phyloP scores from a whole-genome alignment of 92 coral and sea anemone genomes.

The Porites cylindrica region DNA sequence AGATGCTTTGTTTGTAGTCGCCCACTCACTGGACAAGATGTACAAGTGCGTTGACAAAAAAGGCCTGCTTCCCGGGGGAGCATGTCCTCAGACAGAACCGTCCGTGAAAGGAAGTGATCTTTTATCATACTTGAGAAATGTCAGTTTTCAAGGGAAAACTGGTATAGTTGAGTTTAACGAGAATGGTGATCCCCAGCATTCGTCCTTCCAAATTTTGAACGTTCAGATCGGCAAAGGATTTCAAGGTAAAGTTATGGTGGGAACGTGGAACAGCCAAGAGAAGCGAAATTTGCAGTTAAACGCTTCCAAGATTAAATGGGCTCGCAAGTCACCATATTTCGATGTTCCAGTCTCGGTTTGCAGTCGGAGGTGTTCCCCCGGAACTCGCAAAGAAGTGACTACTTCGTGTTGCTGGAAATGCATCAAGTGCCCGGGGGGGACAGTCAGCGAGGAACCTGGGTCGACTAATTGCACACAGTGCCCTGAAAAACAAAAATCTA shows the following conservation, averaged over 20 bases:
- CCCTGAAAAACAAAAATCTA: constrained; percentile 52
- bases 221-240: constrained; percentile 30
- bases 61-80: neutral
- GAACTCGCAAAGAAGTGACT: constrained; percentile 61
- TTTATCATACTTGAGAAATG: constrained; percentile 41
- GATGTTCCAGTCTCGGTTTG: constrained; percentile 52
- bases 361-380: constrained; percentile 56
- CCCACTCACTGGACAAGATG: constrained; percentile 56
- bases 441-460: constrained; percentile 47
- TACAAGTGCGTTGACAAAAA: constrained; percentile 36
- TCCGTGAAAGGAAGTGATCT: constrained; percentile 12
- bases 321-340: neutral
- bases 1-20: constrained; percentile 59
- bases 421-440: constrained; percentile 60
- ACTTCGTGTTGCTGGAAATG: constrained; percentile 73
- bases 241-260: constrained; percentile 39
- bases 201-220: constrained; percentile 64
- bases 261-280: constrained; percentile 54
- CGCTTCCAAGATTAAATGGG: constrained; percentile 52
- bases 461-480: constrained; percentile 62
- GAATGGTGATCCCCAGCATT: constrained; percentile 60
- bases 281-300: constrained; percentile 30
- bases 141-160: constrained; percentile 57
- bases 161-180: constrained; percentile 59
- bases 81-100: constrained; percentile 28